Percentiles rank a stretch among this genome's conserved stretches.
Conservation (phyloP, 1,140 invertebrate genomes). For the Conus ventricosus region DNA sequence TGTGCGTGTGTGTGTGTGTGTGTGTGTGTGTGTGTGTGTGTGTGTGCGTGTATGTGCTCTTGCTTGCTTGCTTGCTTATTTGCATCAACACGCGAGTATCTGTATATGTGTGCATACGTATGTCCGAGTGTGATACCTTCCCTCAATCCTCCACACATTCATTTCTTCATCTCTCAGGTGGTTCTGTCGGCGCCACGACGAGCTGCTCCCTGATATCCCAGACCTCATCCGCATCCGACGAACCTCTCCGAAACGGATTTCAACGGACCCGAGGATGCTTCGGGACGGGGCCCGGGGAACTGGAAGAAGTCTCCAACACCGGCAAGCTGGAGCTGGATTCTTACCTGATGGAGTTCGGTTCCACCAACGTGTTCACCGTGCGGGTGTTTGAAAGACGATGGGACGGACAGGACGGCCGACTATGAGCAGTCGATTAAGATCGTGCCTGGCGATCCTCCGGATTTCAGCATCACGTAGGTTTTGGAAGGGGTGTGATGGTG, state of each 20-base stretch:
- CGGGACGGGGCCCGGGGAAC: conserved; percentile 48
- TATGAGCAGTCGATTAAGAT: conserved; percentile 48
- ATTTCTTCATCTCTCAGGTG: conserved; percentile 15
- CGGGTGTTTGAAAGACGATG: conserved; percentile 40
- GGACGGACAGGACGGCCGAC: conserved; percentile 18
- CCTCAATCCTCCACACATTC: neutral
- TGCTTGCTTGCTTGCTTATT: no score
- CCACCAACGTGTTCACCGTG: conserved; percentile 50
- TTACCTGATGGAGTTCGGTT: conserved; percentile 39
- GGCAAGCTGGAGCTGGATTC: conserved; percentile 40
- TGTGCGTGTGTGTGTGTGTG: neutral
- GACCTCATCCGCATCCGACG: conserved; percentile 38
- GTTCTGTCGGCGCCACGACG: conserved; percentile 46
- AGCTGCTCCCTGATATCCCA: conserved; percentile 22
- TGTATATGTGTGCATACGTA: neutral
- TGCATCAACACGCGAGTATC: neutral
- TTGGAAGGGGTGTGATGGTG: no score
- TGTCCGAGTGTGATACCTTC: neutral
- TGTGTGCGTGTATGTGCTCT: neutral
- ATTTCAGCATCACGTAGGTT: conserved; percentile 50
- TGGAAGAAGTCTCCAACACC: neutral
- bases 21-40: neutral
- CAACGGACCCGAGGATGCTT: conserved; percentile 48
- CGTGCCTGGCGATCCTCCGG: conserved; percentile 50
- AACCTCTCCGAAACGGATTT: neutral